A percentile compares a stretch with the other conserved stretches of the same genome.
Evolutionary conservation across 1,140 invertebrate genomes (phyloP).

Genomic region (Hestina assimilis): DNA sequence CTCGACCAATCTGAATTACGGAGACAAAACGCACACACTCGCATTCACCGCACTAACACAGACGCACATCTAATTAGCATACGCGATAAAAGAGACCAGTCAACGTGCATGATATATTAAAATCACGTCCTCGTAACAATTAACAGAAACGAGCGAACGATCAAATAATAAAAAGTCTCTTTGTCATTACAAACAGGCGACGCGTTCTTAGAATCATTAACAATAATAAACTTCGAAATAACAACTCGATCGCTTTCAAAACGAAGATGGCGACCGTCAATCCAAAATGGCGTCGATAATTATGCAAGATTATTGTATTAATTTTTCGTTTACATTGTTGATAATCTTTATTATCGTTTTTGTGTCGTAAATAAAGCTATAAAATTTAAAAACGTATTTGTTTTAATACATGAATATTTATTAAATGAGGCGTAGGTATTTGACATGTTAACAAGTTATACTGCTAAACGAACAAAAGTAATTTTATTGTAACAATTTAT

Average conservation of each 20-base stretch:
- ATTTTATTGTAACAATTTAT: neutral
- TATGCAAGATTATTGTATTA: constrained; percentile 1
- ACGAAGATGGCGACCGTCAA: constrained; percentile 39
- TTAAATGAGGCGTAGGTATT: neutral
- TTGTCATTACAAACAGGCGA: constrained; percentile 68
- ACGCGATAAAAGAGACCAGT: constrained; percentile 62
- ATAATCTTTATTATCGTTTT: constrained; percentile 25
- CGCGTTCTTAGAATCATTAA: constrained; percentile 62
- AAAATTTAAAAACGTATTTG: constrained; percentile 18
- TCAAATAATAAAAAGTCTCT: constrained; percentile 75
- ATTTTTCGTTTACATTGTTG: constrained; percentile 14
- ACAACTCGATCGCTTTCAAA: constrained; percentile 39
- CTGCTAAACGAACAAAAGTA: neutral
- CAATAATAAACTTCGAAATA: constrained; percentile 42
- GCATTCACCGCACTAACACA: constrained; percentile 16
- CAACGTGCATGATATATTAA: constrained; percentile 74
- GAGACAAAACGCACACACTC: neutral
- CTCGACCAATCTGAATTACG: neutral
- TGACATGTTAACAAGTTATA: neutral
- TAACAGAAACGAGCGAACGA: constrained; percentile 66
- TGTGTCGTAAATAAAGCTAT: constrained; percentile 16
- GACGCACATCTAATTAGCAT: constrained; percentile 59
- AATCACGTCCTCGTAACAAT: constrained; percentile 73
- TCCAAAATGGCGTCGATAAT: constrained; percentile 42
- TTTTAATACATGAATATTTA: neutral